Evolutionary conservation across 2,888 invertebrate genomes (phyloP), one percentile per base, ranked within the genome.

Genomic region (Acronicta alni): DNA sequence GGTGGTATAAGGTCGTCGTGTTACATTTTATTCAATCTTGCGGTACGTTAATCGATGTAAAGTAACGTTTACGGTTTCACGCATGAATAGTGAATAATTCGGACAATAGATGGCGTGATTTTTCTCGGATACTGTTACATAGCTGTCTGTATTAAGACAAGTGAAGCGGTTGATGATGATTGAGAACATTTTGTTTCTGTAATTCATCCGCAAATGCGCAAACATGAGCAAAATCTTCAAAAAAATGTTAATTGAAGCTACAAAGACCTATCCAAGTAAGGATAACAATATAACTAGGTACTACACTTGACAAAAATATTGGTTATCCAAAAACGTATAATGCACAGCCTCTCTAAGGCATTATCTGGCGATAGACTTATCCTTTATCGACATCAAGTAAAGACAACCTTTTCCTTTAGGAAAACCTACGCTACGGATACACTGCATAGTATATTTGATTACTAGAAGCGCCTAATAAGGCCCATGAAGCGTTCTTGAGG

Each of bases 41-140:
- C 69, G 54, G 60, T 56, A 60, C 44, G 35, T 58, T 63, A 60
- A 65, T 63, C 57, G 35, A 18, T 53, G 54, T 53, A 56, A 43
- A 62, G 35, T 45, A 64, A 62, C 58, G 61, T 49, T 69, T 60
- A 54, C 48, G 57, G 73, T 75, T 70, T 76, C 64, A 76, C 70
- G 77, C 70, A 26, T 44, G 52, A 44, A 66, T 55, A 39, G 51
- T 66, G 62, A 70, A 63, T 76, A 67, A 65, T 70, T 72, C 65
- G 18, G 58, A 53, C 59, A 58, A 26, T 55, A 66, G 35, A 8
- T 63, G 39, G 64, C 56, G 56, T 72, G 77, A 45, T 64, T 52
- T 55, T 57, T 49, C 18, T 53, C 20, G 35, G 42, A 57, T 66
- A 63, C 63, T 62, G 72, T 74, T 72, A 71, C 32, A 54, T 75